phyloP scores from a whole-genome alignment of 2,113 vertebrate species.

The Eupsittula cactorum region DNA sequence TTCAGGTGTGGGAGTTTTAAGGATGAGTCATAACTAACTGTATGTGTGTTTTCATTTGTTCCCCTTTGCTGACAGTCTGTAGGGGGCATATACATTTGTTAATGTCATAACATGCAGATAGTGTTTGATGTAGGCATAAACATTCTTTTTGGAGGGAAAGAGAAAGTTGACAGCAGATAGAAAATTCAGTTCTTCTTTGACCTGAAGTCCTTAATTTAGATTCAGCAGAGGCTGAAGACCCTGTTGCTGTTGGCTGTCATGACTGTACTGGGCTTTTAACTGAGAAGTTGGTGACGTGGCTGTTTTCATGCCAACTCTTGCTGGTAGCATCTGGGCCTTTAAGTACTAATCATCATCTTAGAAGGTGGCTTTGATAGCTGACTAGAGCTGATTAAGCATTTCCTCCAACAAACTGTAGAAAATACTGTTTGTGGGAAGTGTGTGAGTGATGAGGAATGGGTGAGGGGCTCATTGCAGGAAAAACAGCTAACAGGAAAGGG shows the following conservation, averaged over 20 bases:
- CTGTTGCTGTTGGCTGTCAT: neutral
- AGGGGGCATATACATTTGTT: neutral
- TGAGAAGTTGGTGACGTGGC: neutral
- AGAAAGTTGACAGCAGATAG: neutral
- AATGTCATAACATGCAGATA: neutral
- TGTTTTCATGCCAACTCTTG: rapidly evolving
- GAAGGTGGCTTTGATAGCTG: neutral
- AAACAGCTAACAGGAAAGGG: constrained; percentile 56
- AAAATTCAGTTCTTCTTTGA: neutral
- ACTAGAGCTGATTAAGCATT: constrained; percentile 14
- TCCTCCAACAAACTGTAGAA: constrained; percentile 44
- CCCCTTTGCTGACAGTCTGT: neutral
- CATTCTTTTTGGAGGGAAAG: neutral
- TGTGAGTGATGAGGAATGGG: constrained; percentile 18
- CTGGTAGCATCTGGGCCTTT: neutral
- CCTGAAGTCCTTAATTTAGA: neutral
- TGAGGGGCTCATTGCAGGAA: constrained; percentile 47
- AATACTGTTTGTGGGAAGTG: constrained; percentile 34
- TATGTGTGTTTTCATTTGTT: neutral
- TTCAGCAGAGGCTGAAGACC: neutral
- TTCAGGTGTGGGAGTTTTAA: neutral
- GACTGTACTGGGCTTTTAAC: neutral
- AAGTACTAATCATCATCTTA: neutral
- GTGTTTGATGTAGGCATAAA: neutral
- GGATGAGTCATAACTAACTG: neutral